Conservation (phyloP, 2,888 invertebrate genomes). For the Apodemia mormo region DNA sequence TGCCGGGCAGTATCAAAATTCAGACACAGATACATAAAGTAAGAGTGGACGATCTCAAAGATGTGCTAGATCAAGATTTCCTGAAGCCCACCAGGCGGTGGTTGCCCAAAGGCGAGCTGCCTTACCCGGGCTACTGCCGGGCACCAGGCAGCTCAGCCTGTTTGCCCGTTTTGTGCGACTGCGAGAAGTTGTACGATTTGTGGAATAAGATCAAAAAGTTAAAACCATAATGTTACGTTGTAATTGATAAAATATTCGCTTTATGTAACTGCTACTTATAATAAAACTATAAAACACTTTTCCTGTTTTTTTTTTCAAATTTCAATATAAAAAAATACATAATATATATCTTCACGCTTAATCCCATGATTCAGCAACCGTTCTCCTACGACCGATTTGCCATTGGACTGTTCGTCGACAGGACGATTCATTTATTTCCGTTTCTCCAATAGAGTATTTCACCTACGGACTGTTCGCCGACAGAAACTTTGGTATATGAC, state of each 20-base stretch:
- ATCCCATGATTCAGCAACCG: too few relatives aligned
- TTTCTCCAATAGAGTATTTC: too few relatives aligned
- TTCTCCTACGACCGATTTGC: too few relatives aligned
- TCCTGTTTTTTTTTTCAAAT: too few relatives aligned
- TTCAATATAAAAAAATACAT: too few relatives aligned
- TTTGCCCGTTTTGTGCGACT: conserved; percentile 59
- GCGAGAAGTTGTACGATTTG: conserved; percentile 48
- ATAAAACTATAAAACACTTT: not conserved
- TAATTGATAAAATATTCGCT: not conserved
- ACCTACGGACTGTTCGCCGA: too few relatives aligned
- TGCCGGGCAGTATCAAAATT: conserved; percentile 54
- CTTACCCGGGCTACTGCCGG: conserved; percentile 70
- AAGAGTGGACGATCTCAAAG: conserved; percentile 33
- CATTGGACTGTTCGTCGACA: too few relatives aligned
- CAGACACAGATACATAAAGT: conserved; percentile 42
- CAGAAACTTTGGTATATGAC: too few relatives aligned
- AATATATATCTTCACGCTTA: too few relatives aligned
- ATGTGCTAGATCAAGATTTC: conserved; percentile 3
- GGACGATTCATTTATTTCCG: too few relatives aligned
- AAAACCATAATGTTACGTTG: not conserved
- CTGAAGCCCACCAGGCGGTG: conserved; percentile 50
- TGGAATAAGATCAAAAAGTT: conserved; percentile 47
- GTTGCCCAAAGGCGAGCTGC: conserved; percentile 56
- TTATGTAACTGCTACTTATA: not conserved
- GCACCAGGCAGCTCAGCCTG: conserved; percentile 57